Conservation (phyloP, 2,888 invertebrate species). For the Galerucella calmariensis region DNA sequence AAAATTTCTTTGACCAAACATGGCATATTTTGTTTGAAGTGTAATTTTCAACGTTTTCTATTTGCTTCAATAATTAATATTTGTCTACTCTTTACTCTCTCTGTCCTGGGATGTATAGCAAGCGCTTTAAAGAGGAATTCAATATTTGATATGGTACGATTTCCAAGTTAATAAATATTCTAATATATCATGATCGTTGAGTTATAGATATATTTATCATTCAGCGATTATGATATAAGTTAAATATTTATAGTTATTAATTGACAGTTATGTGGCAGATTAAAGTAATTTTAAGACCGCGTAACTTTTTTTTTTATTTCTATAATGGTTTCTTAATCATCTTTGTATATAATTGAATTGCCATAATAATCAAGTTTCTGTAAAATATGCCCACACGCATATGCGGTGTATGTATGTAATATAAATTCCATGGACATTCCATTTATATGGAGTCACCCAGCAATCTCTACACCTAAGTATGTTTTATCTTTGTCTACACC, state of each 20-base stretch:
- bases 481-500: background rate
- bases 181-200: no score
- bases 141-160: background rate
- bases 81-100: background rate
- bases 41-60: slow-evolving; percentile 16
- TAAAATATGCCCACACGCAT: background rate
- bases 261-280: background rate
- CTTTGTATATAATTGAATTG: background rate
- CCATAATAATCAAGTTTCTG: background rate
- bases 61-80: slow-evolving; percentile 18
- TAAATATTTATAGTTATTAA: no score
- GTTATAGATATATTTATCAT: no score
- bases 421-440: slow-evolving; percentile 4
- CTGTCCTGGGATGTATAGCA: background rate
- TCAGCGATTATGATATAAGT: no score
- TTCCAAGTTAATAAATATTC: background rate
- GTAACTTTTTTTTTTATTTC: background rate
- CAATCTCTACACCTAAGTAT: background rate
- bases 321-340: background rate
- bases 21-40: slow-evolving; percentile 14
- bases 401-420: background rate
- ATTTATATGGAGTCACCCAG: background rate
- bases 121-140: background rate
- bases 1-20: slow-evolving; percentile 11
- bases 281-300: background rate